phyloP scores from a whole-genome alignment of 2,113 vertebrate species.

The Eidolon helvum region DNA sequence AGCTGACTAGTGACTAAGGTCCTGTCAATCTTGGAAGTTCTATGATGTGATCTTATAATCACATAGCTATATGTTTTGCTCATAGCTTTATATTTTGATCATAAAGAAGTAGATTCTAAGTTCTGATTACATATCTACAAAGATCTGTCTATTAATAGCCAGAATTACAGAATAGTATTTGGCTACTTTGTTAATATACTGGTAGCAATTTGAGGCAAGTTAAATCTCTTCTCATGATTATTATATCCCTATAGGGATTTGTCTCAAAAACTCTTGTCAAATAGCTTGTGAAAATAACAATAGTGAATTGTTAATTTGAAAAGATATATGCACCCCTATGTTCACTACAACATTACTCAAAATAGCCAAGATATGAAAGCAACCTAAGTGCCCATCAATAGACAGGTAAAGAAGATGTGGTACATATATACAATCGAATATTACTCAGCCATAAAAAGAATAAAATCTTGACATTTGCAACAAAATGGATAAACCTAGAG shows the following conservation, averaged over 20 bases:
- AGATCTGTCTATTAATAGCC: not conserved
- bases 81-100: not conserved
- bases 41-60: not conserved
- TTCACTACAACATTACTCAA: not conserved
- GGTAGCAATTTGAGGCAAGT: not conserved
- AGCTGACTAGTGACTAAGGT: not conserved
- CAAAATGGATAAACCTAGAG: not conserved
- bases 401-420: not conserved
- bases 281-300: not conserved
- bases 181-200: not conserved
- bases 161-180: not conserved
- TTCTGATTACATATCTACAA: not conserved
- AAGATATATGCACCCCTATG: not conserved
- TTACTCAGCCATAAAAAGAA: not conserved
- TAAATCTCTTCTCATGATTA: not conserved
- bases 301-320: not conserved
- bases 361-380: not conserved
- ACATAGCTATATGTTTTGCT: conserved; percentile 10
- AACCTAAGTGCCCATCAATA: not conserved
- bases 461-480: not conserved
- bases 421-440: not conserved
- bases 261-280: not conserved
- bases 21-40: not conserved
- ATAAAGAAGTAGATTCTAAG: not conserved
- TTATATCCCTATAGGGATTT: not conserved